A percentile compares a stretch with the other conserved stretches of the same genome.
Evolutionary conservation across 2,797 vertebrate species (phyloP).

Genomic region (Kryptolebias ocellatus): DNA sequence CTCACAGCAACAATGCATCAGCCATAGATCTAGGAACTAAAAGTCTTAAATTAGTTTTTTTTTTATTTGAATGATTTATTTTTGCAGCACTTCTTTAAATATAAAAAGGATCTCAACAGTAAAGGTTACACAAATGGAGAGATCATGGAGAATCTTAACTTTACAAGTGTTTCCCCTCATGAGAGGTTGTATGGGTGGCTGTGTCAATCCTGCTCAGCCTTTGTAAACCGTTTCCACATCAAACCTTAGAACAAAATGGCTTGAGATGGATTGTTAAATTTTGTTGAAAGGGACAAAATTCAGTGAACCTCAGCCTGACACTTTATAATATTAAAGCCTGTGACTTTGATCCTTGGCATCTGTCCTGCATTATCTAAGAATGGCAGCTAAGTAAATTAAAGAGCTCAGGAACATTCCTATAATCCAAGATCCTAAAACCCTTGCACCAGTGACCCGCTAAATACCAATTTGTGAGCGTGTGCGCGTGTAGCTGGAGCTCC

Average conservation of each 20-base stretch:
- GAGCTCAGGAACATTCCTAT: conserved; percentile 59
- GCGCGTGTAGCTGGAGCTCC: conserved; percentile 1
- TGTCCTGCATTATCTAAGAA: conserved; percentile 67
- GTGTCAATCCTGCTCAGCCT: conserved; percentile 19
- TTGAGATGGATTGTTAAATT: background rate
- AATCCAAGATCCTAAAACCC: conserved; percentile 54
- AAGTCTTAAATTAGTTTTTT: too few species aligned
- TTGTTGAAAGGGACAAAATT: conserved; percentile 18
- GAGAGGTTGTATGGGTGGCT: conserved; percentile 7
- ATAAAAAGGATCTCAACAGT: too few species aligned
- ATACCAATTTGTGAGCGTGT: conserved; percentile 27
- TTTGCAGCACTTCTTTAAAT: too few species aligned
- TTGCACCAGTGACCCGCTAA: conserved; percentile 53
- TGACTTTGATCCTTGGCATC: conserved; percentile 57
- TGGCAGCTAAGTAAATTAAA: conserved; percentile 67
- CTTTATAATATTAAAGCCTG: conserved; percentile 38
- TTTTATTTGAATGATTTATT: too few species aligned
- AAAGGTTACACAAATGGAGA: too few species aligned
- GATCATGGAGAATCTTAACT: too few species aligned
- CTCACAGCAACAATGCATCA: too few species aligned
- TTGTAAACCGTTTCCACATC: conserved; percentile 15
- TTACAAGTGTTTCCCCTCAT: background rate
- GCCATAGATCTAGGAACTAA: too few species aligned
- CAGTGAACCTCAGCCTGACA: conserved; percentile 16
- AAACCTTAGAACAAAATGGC: conserved; percentile 1